Evolutionary conservation across 2,888 invertebrate genomes (phyloP).

Genomic region (Melanostoma scalare): DNA sequence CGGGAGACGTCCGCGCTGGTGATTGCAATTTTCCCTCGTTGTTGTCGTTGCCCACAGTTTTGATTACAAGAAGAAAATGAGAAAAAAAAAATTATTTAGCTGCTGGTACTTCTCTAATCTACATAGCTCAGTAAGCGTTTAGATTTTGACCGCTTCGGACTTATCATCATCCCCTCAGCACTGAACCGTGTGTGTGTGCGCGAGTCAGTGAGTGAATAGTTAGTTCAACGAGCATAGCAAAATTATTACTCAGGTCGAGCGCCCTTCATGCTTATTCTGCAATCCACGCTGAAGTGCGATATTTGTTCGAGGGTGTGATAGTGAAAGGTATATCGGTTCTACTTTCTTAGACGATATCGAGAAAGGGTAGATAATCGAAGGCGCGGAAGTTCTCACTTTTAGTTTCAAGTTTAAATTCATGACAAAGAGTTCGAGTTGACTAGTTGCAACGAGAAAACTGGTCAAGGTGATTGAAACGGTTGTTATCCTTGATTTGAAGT

Average conservation of each 20-base stretch:
- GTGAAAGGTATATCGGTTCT: slow-evolving; percentile 46
- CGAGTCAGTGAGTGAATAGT: slow-evolving; percentile 23
- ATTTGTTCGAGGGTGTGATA: slow-evolving; percentile 48
- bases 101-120: slow-evolving; percentile 57
- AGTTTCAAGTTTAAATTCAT: slow-evolving; percentile 63
- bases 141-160: slow-evolving; percentile 79
- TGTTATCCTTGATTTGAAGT: slow-evolving; percentile 7
- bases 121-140: slow-evolving; percentile 79
- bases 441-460: slow-evolving; percentile 3
- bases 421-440: slow-evolving; percentile 62
- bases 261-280: slow-evolving; percentile 23
- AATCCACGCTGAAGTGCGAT: slow-evolving; percentile 46
- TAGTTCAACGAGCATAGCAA: slow-evolving; percentile 45
- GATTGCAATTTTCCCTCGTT: slow-evolving; percentile 54
- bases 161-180: slow-evolving; percentile 42
- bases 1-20: slow-evolving; percentile 30
- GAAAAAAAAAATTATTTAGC: slow-evolving; percentile 31
- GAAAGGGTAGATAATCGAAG: slow-evolving; percentile 67
- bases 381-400: slow-evolving; percentile 57
- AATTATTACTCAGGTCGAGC: slow-evolving; percentile 21
- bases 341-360: slow-evolving; percentile 13
- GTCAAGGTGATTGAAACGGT: background rate
- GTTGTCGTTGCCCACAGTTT: slow-evolving; percentile 38
- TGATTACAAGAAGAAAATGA: slow-evolving; percentile 45
- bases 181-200: background rate